Base-by-base conservation (phyloP, 2,888 invertebrate species). In the Epinotia demarniana region DNA sequence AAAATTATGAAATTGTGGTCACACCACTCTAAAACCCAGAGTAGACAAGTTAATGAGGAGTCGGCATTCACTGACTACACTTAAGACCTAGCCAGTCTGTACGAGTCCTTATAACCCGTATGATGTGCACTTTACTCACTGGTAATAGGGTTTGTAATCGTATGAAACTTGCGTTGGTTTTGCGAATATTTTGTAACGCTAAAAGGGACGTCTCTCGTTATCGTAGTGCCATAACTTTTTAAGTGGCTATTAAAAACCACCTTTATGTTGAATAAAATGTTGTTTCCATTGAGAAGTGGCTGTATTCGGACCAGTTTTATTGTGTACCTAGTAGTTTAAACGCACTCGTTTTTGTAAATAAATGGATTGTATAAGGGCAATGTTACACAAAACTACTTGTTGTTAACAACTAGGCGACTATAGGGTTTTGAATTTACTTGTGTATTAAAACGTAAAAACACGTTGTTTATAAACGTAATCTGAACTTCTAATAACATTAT, bases 1-100 rank as follows among this genome's bases (percentile, higher is more conserved):
- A 13, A 46, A 55, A 18, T 53, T 9, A 27, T 6, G n/a, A 49
- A 74, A 19, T 6, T 27, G 13, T 58, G 49, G 69, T 18, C 12
- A 63, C 64, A 23, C 62, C 43, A 27, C 53, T 55, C 61, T 67
- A 62, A 75, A 75, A 62, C 61, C 66, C 72, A 43, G 72, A 13
- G 67, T 61, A 75, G 71, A 67, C 75, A 67, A 75, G 71, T 75
- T 75, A 75, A 75, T 72, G 75, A 75, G 75, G 72, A 75, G 43
- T 71, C 66, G 53, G 61, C 71, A 75, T 72, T 75, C 67, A 71
- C 74, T 66, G 72, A 53, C 73, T 69, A 53, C 64, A 75, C 70
- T 75, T 39, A 43, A 75, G 70, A 70, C 58, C 70, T 70, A 64
- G 49, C 57, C 16, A 49, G 70, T 53, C 53, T 75, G 39, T 27